Conservation (phyloP, 2,113 vertebrate species). For the Oxyruncus cristatus region DNA sequence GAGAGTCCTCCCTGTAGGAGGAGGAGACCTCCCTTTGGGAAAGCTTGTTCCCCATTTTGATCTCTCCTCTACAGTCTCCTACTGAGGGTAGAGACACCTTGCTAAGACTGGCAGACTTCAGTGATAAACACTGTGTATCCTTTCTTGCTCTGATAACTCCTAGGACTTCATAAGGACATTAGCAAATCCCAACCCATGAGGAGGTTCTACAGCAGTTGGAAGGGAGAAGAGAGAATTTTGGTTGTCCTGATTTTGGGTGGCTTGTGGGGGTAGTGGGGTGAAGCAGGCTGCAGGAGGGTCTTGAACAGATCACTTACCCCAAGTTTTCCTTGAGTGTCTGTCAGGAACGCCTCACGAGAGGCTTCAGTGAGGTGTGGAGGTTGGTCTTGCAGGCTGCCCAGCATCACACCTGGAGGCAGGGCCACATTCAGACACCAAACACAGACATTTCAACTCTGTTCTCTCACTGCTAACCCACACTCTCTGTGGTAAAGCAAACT, state of each 20-base stretch:
- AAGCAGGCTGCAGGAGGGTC: background rate
- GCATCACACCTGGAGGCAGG: background rate
- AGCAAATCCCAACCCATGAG: background rate
- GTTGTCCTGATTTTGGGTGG: fast-evolving
- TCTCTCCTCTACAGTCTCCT: background rate
- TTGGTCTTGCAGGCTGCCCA: background rate
- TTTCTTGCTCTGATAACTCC: background rate
- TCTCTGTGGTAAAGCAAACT: background rate
- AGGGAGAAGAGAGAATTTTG: background rate
- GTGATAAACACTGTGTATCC: fast-evolving
- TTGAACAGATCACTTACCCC: background rate
- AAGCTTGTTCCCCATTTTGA: background rate
- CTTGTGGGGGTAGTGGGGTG: background rate
- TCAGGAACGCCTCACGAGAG: fast-evolving
- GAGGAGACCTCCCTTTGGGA: background rate
- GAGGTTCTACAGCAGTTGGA: background rate
- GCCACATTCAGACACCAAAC: background rate
- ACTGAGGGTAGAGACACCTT: background rate
- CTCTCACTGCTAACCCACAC: background rate
- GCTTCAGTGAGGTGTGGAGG: background rate
- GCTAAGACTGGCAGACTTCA: background rate
- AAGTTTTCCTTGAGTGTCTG: fast-evolving
- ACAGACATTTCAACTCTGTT: background rate
- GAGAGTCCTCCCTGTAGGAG: background rate
- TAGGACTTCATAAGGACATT: background rate